Evolutionary conservation across 2,888 invertebrate genomes (phyloP).

Genomic region (Cheilosia soror): DNA sequence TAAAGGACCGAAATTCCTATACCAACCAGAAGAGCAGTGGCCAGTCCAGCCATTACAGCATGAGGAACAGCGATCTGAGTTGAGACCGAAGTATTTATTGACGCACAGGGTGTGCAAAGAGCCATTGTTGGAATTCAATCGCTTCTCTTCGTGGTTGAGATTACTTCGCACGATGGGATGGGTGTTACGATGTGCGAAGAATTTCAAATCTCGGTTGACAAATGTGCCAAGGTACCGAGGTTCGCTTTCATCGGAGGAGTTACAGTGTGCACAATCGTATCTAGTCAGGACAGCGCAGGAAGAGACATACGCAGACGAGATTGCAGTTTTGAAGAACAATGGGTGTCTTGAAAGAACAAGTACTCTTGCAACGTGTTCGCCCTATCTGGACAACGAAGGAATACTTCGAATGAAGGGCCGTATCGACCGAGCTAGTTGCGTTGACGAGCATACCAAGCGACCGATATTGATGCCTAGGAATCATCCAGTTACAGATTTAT

Average conservation of each 20-base stretch:
- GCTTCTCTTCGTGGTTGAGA: background rate
- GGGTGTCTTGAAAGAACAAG: constrained; percentile 1
- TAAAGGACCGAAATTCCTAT: constrained; percentile 55
- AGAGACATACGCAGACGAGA: background rate
- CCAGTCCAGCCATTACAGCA: background rate
- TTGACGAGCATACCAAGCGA: background rate
- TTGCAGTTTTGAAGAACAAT: background rate
- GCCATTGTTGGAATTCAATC: background rate
- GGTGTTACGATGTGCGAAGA: no score
- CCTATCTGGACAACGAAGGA: constrained; percentile 37
- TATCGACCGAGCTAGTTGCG: constrained; percentile 13
- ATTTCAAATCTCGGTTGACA: no score
- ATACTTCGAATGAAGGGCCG: constrained; percentile 33
- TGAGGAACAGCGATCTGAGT: background rate
- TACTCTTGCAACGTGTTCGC: constrained; percentile 18
- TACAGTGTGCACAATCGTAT: background rate
- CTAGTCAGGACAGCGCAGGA: background rate
- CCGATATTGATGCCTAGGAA: constrained; percentile 3
- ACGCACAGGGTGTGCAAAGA: background rate
- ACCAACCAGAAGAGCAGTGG: constrained; percentile 3
- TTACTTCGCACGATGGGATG: no score
- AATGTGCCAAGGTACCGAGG: no score
- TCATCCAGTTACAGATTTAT: constrained; percentile 30
- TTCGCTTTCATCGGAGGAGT: background rate
- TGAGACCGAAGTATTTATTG: constrained; percentile 6